phyloP scores from a whole-genome alignment of 2,888 invertebrate genomes.

The Keiferia lycopersicella region DNA sequence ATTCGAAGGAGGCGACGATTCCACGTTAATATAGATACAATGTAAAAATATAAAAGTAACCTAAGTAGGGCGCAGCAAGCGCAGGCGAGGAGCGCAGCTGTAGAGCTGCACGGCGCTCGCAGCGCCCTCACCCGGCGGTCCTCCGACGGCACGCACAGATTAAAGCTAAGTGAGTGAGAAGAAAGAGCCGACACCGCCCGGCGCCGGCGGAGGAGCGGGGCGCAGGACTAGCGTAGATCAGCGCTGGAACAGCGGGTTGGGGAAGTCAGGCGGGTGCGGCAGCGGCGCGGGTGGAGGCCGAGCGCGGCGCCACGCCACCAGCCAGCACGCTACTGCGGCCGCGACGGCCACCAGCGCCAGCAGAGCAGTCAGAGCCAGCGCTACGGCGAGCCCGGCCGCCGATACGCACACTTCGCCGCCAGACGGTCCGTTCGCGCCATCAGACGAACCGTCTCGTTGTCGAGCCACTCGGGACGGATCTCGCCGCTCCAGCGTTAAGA shows the following conservation, averaged over 20 bases:
- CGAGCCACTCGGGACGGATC: constrained; percentile 88
- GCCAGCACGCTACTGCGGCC: constrained; percentile 96
- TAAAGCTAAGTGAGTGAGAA: constrained; percentile 71
- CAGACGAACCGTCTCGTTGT: constrained; percentile 90
- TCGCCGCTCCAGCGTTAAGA: constrained; percentile 92
- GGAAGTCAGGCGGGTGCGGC: constrained; percentile 97
- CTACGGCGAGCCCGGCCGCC: constrained; percentile 95
- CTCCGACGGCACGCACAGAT: constrained; percentile 76
- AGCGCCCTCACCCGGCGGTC: constrained; percentile 74
- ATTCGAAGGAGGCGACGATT: constrained; percentile 76
- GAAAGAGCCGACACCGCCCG: constrained; percentile 77
- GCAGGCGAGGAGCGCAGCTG: constrained; percentile 60
- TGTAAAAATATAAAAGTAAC: constrained; percentile 54
- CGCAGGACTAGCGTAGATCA: constrained; percentile 68
- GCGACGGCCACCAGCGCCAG: constrained; percentile 96
- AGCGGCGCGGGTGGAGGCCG: constrained; percentile 94
- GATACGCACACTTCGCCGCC: constrained; percentile 94
- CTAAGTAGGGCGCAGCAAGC: constrained; percentile 69
- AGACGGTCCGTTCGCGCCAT: constrained; percentile 81
- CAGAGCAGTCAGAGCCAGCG: constrained; percentile 94
- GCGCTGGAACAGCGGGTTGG: constrained; percentile 92
- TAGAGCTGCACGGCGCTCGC: constrained; percentile 58
- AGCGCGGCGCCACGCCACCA: constrained; percentile 94
- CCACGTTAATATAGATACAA: constrained; percentile 65
- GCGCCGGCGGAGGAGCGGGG: constrained; percentile 77